phyloP scores from a whole-genome alignment of 2,888 invertebrate genomes.

The Desoria tigrina region DNA sequence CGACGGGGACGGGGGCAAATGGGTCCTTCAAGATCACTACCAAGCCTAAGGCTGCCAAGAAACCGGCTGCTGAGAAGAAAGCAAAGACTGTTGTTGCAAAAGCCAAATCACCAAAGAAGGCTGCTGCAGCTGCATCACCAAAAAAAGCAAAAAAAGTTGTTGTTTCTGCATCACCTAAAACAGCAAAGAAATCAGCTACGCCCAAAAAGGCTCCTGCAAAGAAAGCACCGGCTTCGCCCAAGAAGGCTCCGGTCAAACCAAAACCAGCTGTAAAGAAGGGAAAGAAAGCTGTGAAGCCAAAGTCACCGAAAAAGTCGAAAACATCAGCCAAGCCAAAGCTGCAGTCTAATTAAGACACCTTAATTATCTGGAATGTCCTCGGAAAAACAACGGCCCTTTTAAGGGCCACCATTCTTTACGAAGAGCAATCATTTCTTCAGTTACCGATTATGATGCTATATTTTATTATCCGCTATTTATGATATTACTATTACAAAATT shows the following conservation, averaged over 20 bases:
- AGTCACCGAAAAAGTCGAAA: too few species aligned
- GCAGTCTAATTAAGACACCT: neutral
- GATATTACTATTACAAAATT: too few species aligned
- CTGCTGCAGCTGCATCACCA: neutral
- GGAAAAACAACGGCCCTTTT: conserved; percentile 8
- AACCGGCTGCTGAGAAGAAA: conserved; percentile 9
- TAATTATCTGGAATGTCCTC: neutral
- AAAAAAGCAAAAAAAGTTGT: neutral
- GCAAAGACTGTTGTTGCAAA: neutral
- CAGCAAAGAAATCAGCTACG: too few species aligned
- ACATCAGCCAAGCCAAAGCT: neutral
- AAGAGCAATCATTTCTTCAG: too few species aligned
- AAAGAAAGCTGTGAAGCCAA: too few species aligned
- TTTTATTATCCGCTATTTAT: too few species aligned
- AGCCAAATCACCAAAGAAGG: neutral
- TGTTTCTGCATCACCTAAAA: neutral
- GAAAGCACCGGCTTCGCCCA: too few species aligned
- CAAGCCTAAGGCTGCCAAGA: conserved; percentile 7
- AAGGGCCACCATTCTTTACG: conserved; percentile 7
- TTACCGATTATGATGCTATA: too few species aligned
- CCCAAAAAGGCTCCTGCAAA: too few species aligned
- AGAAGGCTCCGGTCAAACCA: too few species aligned
- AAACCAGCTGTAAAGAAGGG: too few species aligned
- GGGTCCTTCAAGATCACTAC: conserved; percentile 28
- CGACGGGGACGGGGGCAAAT: conserved; percentile 29